phyloP scores from a whole-genome alignment of 1,140 invertebrate genomes.

The Liolophura sinensis region DNA sequence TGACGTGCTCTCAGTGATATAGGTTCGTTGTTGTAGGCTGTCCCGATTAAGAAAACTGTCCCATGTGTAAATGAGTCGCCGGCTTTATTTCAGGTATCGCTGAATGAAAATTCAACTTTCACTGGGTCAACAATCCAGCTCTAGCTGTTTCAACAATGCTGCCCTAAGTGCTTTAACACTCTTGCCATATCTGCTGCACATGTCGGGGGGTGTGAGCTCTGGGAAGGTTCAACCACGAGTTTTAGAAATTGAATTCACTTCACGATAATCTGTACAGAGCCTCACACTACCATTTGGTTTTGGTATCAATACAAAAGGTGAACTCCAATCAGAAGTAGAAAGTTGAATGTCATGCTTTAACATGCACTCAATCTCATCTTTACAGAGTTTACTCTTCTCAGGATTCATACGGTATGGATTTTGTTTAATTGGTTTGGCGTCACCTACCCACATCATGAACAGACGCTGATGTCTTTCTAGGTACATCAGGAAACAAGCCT shows the following conservation, averaged over 20 bases:
- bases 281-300: slow-evolving; percentile 23
- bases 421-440: slow-evolving; percentile 18
- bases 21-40: too few species aligned
- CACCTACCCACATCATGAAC: slow-evolving; percentile 17
- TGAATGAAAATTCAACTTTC: too few species aligned
- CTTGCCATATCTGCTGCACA: too few species aligned
- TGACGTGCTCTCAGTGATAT: too few species aligned
- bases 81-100: too few species aligned
- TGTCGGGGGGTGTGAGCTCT: too few species aligned
- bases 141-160: too few species aligned
- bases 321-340: slow-evolving; percentile 25
- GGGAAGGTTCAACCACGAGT: too few species aligned
- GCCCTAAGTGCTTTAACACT: too few species aligned
- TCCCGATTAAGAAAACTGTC: too few species aligned
- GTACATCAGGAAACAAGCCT: slow-evolving; percentile 9
- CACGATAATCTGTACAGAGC: slow-evolving; percentile 22
- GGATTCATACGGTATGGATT: slow-evolving; percentile 25
- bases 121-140: too few species aligned
- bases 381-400: slow-evolving; percentile 53
- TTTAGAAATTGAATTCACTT: slow-evolving; percentile 22
- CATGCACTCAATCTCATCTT: slow-evolving; percentile 43
- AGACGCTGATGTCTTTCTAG: slow-evolving; percentile 6
- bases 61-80: too few species aligned
- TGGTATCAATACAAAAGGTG: slow-evolving; percentile 27
- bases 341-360: slow-evolving; percentile 25